Evolutionary conservation across 2,888 invertebrate species (phyloP), one percentile per base, ranked within the genome.

Genomic region (Bombyx huttoni): DNA sequence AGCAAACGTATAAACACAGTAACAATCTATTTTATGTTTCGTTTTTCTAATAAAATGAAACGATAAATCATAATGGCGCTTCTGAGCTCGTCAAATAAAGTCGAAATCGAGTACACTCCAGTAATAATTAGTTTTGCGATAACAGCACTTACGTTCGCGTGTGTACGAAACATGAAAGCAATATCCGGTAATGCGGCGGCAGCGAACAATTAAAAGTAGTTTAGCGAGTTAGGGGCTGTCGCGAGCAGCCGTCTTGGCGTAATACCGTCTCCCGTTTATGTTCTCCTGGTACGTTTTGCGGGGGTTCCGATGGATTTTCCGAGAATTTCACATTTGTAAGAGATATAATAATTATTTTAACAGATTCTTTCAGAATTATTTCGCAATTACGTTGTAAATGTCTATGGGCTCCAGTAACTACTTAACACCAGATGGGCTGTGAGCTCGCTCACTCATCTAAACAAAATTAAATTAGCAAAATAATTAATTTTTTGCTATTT

Each of bases 181-280:
- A 53, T 53, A 53, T 53, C 49, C 53, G 49, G 40, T 50, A 35
- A 50, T 34, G 40, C 13, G 9, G 35, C 33, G 47, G 24, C 12
- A 8, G 46, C 51, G 55, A 61, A 61, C 66, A 68, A 66, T 68
- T 68, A 67, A 62, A 67, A 64, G 62, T 67, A 62, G 56, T 60
- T 56, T 52, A 49, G 55, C 33, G 48, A 54, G 50, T 56, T 57
- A 48, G 54, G 48, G 33, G 51, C 58, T 67, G 64, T 65, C 66
- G 52, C 34, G 49, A 47, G 53, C 65, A 66, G 51, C 14, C 49
- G 34, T 34, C 34, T 24, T 52, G 13, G 34, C 33, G 48, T 24
- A 50, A 34, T 33, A 14, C 40, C 40, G 40, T 40, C 40, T 8
- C 40, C 12, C 40, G 40, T 40, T 40, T 24, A 24, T 24, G 12